Conservation (phyloP, 2,797 vertebrate genomes). For the Leucoraja ocellata region DNA sequence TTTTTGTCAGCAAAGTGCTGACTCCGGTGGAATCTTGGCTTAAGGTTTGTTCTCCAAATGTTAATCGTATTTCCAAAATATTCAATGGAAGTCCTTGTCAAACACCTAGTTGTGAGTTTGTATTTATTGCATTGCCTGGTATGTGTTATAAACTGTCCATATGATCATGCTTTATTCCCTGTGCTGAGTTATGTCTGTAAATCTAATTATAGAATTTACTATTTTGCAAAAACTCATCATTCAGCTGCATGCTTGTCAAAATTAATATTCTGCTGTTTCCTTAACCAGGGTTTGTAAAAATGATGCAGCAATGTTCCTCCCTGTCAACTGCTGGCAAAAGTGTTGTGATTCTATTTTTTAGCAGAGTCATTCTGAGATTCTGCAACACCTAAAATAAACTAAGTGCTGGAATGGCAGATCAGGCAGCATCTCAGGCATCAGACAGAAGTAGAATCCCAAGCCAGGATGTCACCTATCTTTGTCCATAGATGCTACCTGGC, state of each 20-base stretch:
- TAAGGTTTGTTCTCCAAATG: neutral
- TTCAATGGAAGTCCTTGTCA: constrained; percentile 19
- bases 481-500: too few relatives aligned
- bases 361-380: neutral
- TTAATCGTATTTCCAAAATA: neutral
- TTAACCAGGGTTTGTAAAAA: neutral
- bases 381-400: neutral
- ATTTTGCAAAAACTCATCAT: neutral
- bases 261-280: neutral
- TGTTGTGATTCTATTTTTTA: neutral
- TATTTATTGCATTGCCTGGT: constrained; percentile 1
- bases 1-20: constrained; percentile 6
- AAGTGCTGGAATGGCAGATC: too few relatives aligned
- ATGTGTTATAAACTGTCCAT: neutral
- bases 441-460: too few relatives aligned
- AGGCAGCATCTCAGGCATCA: too few relatives aligned
- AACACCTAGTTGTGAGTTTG: neutral
- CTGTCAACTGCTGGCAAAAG: neutral
- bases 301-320: neutral
- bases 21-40: neutral
- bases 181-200: neutral
- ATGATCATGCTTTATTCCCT: neutral
- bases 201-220: constrained; percentile 19
- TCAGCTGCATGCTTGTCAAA: neutral
- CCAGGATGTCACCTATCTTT: too few relatives aligned